phyloP scores from a whole-genome alignment of 2,888 invertebrate genomes.

The Stenoptilia bipunctidactyla region DNA sequence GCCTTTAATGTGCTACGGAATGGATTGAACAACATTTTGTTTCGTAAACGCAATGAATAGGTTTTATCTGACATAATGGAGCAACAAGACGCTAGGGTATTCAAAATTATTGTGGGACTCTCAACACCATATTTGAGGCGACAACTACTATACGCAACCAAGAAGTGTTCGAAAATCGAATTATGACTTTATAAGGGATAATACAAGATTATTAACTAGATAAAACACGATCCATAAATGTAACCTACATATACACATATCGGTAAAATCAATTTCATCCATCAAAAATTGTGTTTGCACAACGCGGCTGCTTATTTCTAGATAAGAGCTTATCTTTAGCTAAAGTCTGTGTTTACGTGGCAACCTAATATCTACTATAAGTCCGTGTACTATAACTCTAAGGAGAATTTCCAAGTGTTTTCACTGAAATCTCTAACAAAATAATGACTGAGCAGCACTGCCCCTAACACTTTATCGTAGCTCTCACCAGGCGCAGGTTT shows the following conservation, averaged over 20 bases:
- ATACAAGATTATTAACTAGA: too few species aligned
- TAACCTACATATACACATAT: too few species aligned
- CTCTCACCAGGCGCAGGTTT: conserved; percentile 43
- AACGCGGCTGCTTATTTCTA: too few species aligned
- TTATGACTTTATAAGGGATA: too few species aligned
- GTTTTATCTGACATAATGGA: conserved; percentile 14
- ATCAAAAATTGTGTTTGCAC: too few species aligned
- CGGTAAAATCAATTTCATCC: too few species aligned
- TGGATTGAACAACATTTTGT: conserved; percentile 17
- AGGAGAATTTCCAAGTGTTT: conserved; percentile 50
- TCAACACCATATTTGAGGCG: too few species aligned
- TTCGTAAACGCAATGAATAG: conserved; percentile 7
- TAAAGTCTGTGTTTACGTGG: not conserved
- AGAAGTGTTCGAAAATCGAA: too few species aligned
- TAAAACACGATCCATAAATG: too few species aligned
- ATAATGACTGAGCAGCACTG: conserved; percentile 44
- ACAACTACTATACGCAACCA: too few species aligned
- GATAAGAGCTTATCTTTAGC: not conserved
- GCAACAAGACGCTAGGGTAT: conserved; percentile 13
- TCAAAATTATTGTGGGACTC: too few species aligned
- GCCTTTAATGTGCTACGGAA: conserved; percentile 14
- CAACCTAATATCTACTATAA: conserved; percentile 20
- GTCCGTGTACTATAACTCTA: conserved; percentile 46
- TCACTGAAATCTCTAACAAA: conserved; percentile 53
- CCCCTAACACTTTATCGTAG: conserved; percentile 48